Evolutionary conservation across 1,140 invertebrate genomes (phyloP).

Genomic region (Sminthurinus signatus): DNA sequence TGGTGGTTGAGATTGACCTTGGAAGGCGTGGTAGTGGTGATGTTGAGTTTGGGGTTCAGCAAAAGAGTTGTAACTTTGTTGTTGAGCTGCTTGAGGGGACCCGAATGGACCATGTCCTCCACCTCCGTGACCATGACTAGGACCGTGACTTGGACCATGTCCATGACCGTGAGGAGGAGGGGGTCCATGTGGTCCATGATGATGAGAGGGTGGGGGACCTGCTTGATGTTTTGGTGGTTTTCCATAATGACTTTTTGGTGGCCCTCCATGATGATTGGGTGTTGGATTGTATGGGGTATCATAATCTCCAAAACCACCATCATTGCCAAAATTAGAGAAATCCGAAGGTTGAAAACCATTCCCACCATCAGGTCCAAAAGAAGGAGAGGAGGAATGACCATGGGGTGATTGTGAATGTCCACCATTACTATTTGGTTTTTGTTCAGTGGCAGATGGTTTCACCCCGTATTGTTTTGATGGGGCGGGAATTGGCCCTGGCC

Average conservation of each 20-base stretch:
- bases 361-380: background rate
- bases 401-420: background rate
- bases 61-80: background rate
- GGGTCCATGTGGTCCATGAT: background rate
- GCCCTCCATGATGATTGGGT: background rate
- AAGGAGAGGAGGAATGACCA: background rate
- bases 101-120: background rate
- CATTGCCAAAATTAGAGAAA: background rate
- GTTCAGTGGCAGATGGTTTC: conserved; percentile 9
- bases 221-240: background rate
- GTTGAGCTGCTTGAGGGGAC: background rate
- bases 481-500: background rate
- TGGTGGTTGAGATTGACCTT: background rate
- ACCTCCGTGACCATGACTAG: background rate
- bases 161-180: background rate
- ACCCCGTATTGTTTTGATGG: conserved; percentile 2
- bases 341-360: conserved; percentile 2
- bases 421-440: conserved; percentile 3
- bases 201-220: background rate
- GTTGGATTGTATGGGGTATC: background rate
- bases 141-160: background rate
- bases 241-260: background rate
- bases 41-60: background rate
- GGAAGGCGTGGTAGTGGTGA: background rate
- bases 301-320: background rate